These are phyloP conservation scores for Pangasius larnaudii DNA, from an alignment of 2,797 vertebrate species.

Conservation along the genomic window DNA sequence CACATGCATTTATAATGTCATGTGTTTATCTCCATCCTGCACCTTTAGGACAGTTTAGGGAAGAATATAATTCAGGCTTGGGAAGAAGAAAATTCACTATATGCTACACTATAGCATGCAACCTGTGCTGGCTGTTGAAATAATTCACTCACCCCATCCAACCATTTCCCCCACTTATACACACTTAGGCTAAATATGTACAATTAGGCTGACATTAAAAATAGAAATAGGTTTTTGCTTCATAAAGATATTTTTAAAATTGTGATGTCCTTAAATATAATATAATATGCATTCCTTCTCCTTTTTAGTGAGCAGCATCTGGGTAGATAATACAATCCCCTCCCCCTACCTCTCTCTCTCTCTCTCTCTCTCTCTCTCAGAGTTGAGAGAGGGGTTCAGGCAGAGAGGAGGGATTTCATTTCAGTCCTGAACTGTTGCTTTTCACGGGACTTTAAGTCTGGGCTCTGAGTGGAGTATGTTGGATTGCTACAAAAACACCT, in stretches of 20 bases:
- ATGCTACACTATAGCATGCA: neutral
- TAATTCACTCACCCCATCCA: neutral
- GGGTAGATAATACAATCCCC: constrained; percentile 39
- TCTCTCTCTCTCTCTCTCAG: constrained; percentile 30
- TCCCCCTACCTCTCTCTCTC: constrained; percentile 50
- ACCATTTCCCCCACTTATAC: neutral
- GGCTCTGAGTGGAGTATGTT: constrained; percentile 43
- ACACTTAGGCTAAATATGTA: neutral
- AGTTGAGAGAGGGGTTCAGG: constrained; percentile 42
- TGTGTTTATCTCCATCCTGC: constrained; percentile 36
- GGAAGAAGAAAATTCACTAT: constrained; percentile 8
- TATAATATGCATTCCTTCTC: constrained; percentile 2
- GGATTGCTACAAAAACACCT: constrained; percentile 46
- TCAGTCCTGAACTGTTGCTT: constrained; percentile 76
- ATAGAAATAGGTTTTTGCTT: neutral
- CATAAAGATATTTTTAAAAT: constrained; percentile 2
- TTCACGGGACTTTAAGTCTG: constrained; percentile 43
- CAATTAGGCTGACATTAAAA: neutral
- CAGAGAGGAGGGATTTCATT: constrained; percentile 68
- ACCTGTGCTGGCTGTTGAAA: neutral
- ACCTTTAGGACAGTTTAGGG: constrained; percentile 23
- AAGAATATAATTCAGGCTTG: neutral
- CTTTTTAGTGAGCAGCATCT: constrained; percentile 27
- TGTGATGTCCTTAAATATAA: constrained; percentile 4
- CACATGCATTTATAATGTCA: constrained; percentile 31